Conservation (phyloP, 2,797 vertebrate species). For the Pseudomugil tenellus region DNA sequence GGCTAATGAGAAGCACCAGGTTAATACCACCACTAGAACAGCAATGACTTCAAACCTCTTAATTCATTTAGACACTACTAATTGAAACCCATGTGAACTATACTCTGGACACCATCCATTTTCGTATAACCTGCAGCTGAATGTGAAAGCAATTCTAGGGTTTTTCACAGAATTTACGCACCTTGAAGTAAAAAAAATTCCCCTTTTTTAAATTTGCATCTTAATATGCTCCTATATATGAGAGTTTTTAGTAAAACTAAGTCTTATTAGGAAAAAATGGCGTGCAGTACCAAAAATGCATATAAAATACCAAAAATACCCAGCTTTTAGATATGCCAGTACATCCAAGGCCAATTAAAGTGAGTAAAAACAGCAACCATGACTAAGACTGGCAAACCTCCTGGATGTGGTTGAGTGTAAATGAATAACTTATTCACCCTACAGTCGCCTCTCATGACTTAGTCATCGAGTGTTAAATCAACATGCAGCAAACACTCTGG, state of each 20-base stretch:
- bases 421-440: constrained; percentile 71
- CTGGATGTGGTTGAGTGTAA: constrained; percentile 66
- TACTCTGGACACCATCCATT: constrained; percentile 74
- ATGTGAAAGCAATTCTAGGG: constrained; percentile 29
- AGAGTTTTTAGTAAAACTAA: constrained; percentile 47
- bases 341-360: constrained; percentile 62
- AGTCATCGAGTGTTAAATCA: constrained; percentile 75
- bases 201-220: constrained; percentile 31
- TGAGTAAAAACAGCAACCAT: constrained; percentile 69
- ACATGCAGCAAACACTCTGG: constrained; percentile 67
- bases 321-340: constrained; percentile 56
- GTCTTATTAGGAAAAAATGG: constrained; percentile 33
- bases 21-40: constrained; percentile 81
- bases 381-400: constrained; percentile 69
- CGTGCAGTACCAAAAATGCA: constrained; percentile 8
- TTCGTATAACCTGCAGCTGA: constrained; percentile 38
- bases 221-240: constrained; percentile 15
- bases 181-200: constrained; percentile 47
- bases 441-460: constrained; percentile 71
- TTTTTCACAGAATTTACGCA: constrained; percentile 59
- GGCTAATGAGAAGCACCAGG: constrained; percentile 82
- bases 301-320: constrained; percentile 63
- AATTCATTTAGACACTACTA: constrained; percentile 81
- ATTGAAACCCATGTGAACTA: constrained; percentile 78
- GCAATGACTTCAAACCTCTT: constrained; percentile 79